Evolutionary conservation across 2,888 invertebrate genomes (phyloP), one percentile per base, ranked within the genome.

Genomic region (Bhutanitis thaidina): DNA sequence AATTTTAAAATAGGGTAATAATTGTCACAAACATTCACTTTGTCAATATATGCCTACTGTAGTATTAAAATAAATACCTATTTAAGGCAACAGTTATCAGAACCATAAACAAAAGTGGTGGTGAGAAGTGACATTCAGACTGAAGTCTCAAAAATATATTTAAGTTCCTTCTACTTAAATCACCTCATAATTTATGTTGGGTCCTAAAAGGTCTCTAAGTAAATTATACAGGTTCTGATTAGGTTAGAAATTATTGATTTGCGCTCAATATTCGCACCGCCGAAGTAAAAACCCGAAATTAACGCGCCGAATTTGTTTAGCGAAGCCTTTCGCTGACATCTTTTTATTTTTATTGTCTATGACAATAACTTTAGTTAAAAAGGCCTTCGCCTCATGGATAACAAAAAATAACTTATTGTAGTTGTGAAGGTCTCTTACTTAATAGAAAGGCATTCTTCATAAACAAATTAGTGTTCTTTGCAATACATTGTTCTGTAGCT

Each of bases 211-310:
- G 71, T 62, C 72, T 80, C 78, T 81, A 66, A 84, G 89, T 90
- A 90, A 90, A 90, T 90, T 90, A 84, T 78, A 87, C 88, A 86
- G 90, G 90, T 90, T 90, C 87, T 90, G 90, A 90, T 90, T 90
- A 87, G 86, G 87, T 84, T 84, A 87, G 87, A 86, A 82, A 77
- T 67, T 68, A 63, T 58, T 57, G 58, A 65, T 71, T 66, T 68
- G 73, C 70, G 74, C 75, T 73, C 67, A 67, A 73, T 70, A 73
- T 71, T 74, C 74, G 74, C 79, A 77, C 79, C 76, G 80, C 76
- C 82, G 72, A 71, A 67, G 71, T 68, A 60, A 60, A 54, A 64
- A 62, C 69, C 71, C 77, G 77, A 78, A 72, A 61, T 60, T 62
- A 51, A 69, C 74, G 74, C 71, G 74, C 76, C 81, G 82, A 83